A percentile compares a stretch with the other conserved stretches of the same genome.
These are phyloP conservation scores for Ciona savignyi DNA, from an alignment of 23 tunicate species.

Conservation along the genomic window DNA sequence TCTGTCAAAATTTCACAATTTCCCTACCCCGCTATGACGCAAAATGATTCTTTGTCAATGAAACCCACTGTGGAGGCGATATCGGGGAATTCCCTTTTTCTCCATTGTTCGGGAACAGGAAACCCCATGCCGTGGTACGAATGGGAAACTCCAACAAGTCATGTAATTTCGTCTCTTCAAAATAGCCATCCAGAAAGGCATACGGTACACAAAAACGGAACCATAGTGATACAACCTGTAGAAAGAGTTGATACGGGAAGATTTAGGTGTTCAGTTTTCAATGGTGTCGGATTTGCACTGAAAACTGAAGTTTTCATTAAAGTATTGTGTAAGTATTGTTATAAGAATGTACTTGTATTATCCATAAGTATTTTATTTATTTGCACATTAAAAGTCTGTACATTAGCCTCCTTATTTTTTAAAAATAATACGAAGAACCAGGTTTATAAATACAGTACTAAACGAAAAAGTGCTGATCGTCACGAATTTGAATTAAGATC, in stretches of 20 bases:
- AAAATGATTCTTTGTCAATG: neutral
- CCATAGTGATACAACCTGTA: slow-evolving; percentile 10
- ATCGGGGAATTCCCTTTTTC: neutral
- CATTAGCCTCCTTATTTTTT: neutral
- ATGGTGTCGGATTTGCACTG: slow-evolving; percentile 17
- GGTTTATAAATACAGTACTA: no score
- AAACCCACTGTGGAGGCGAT: no score
- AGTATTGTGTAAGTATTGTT: slow-evolving; percentile 46
- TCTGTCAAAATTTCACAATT: no score
- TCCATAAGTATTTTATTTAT: no score
- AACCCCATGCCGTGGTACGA: slow-evolving; percentile 24
- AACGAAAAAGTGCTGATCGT: no score
- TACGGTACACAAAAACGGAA: slow-evolving; percentile 6
- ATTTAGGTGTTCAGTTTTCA: slow-evolving; percentile 28
- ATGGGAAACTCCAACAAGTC: slow-evolving; percentile 21
- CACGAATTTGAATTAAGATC: no score
- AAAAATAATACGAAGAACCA: neutral
- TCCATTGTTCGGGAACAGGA: slow-evolving; percentile 45
- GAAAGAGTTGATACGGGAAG: slow-evolving; percentile 31
- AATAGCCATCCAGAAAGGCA: neutral
- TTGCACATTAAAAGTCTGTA: no score
- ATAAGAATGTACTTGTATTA: no score
- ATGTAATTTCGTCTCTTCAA: neutral
- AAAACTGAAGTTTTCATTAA: slow-evolving; percentile 20
- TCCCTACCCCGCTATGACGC: neutral